Percentiles rank a stretch among this genome's conserved stretches.
These are phyloP conservation scores for Pandemis cinnamomeana DNA, from an alignment of 2,888 invertebrate species.

Conservation along the genomic window DNA sequence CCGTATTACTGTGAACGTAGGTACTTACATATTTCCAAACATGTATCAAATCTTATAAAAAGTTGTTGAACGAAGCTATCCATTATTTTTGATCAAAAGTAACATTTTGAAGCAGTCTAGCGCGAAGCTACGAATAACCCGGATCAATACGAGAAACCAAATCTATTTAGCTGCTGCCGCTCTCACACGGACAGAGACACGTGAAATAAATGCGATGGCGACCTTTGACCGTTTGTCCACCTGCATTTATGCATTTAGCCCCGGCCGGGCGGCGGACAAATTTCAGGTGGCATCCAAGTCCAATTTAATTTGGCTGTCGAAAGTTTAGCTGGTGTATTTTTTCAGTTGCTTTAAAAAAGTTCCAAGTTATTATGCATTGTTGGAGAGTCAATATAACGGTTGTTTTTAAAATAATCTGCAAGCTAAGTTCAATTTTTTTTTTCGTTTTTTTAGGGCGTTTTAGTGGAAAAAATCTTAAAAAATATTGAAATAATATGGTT, in stretches of 20 bases:
- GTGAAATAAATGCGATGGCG: conserved; percentile 48
- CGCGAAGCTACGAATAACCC: conserved; percentile 49
- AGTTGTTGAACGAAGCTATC: too few species aligned
- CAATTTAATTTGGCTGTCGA: not conserved
- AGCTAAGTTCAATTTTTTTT: too few species aligned
- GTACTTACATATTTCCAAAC: too few species aligned
- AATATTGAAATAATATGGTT: too few species aligned
- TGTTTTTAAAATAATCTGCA: too few species aligned
- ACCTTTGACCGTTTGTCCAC: conserved; percentile 47
- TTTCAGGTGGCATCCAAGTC: conserved; percentile 8
- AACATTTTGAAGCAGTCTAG: conserved; percentile 42
- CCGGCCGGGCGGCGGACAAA: conserved; percentile 18
- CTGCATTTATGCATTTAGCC: conserved; percentile 40
- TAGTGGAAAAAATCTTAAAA: too few species aligned
- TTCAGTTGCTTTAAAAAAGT: too few species aligned
- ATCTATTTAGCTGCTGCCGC: conserved; percentile 49
- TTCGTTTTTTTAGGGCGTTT: too few species aligned
- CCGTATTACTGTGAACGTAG: too few species aligned
- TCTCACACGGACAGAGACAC: conserved; percentile 43
- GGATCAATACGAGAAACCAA: conserved; percentile 54
- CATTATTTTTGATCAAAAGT: not conserved
- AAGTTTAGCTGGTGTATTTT: not conserved
- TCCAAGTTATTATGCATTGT: too few species aligned
- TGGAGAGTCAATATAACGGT: too few species aligned
- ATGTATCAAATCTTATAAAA: too few species aligned